Base-by-base conservation (phyloP, 2,888 invertebrate genomes). In the Crematogaster levior region DNA sequence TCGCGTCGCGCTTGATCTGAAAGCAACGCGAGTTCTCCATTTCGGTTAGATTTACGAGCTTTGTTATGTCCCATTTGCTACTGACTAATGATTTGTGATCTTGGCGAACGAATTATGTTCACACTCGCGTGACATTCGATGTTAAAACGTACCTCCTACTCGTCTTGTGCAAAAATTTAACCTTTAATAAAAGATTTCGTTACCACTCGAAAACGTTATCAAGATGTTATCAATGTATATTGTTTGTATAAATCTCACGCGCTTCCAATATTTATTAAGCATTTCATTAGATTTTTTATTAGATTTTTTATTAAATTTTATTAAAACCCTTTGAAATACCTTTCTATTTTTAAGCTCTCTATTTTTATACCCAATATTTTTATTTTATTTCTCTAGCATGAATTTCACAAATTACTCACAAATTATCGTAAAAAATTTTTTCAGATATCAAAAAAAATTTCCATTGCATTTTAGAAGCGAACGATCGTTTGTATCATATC, bases 51-150 rank as follows among this genome's bases (percentile, higher is more conserved):
- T 77, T 70, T 77, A 77, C 40, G 70, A 70, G 10, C 56, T 77
- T 34, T 43, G 21, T 77, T 70, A 77, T 68, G 37, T 18, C 30
- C 70, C 21, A 21, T 12, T 40, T 53, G 53, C 30, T 12, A 3
- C 53, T 56, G 70, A 77, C 68, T 77, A n/a, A n/a, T n/a, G 77
- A 77, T 77, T 77, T 77, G 77, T 34, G 56, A 77, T 70, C 53
- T 30, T 24, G 40, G 15, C 7, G 30, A 18, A 77, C 18, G 30
- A 77, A 7, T 77, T 56, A 70, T 30, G 40, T 24, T 24, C 37
- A 74, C 48, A 12, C 34, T 65, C 24, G 24, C 24, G 60, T 66
- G 66, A 48, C 21, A 48, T 34, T 30, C 24, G 66, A 48, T 37
- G 48, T 24, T 65, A n/a, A 48, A 61, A 37, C 43, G 24, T 56